Evolutionary conservation across 2,797 vertebrate genomes (phyloP).

Genomic region (Glyptemys insculpta): DNA sequence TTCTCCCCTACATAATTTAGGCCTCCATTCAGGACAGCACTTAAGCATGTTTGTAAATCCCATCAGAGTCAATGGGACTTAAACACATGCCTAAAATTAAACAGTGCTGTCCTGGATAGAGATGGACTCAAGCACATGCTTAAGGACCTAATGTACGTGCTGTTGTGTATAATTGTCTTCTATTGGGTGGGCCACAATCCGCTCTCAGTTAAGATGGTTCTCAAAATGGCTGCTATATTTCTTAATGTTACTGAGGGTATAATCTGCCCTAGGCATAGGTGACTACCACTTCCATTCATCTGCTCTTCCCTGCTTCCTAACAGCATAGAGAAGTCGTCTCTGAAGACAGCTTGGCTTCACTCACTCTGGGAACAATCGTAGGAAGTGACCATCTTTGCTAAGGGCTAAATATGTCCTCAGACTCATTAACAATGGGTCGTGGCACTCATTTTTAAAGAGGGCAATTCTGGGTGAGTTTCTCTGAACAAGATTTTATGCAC

Average conservation of each 20-base stretch:
- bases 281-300: neutral
- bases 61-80: neutral
- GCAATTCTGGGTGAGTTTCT: neutral
- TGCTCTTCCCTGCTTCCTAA: neutral
- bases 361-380: neutral
- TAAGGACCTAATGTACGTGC: neutral
- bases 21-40: neutral
- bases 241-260: neutral
- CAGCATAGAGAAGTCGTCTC: neutral
- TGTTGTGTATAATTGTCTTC: neutral
- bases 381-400: neutral
- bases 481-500: neutral
- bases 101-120: neutral
- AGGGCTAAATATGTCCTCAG: neutral
- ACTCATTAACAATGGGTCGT: neutral
- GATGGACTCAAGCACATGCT: neutral
- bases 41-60: neutral
- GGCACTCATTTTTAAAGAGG: neutral
- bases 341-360: too few species aligned
- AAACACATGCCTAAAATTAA: neutral
- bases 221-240: neutral
- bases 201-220: neutral
- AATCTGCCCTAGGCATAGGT: neutral
- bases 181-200: neutral
- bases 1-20: neutral